These are phyloP conservation scores for Tubulanus polymorphus DNA, from an alignment of 2,888 invertebrate species.

Conservation along the genomic window DNA sequence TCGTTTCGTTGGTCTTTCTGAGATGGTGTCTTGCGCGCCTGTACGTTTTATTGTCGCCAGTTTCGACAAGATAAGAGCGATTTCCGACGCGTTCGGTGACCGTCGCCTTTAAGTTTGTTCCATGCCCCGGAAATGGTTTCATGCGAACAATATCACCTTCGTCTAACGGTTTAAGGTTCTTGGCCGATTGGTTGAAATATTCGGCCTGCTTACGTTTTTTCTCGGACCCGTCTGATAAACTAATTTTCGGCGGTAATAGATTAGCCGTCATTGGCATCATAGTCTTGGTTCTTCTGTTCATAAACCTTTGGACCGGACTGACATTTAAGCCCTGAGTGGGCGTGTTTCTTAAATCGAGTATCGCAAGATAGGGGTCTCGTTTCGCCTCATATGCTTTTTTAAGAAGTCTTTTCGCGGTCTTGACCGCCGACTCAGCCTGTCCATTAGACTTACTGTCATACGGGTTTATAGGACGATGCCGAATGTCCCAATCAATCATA, in stretches of 20 bases:
- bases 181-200: slow-evolving; percentile 2
- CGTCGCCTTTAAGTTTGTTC: not conserved
- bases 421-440: slow-evolving; percentile 6
- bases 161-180: not conserved
- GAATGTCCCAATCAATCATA: not conserved
- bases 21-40: too few species aligned
- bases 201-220: not conserved
- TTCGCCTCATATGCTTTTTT: not conserved
- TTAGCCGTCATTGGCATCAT: not conserved
- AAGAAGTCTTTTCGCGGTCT: not conserved
- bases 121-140: slow-evolving; percentile 5
- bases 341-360: slow-evolving; percentile 5
- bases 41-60: not conserved
- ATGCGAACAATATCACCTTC: slow-evolving; percentile 4
- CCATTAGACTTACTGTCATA: slow-evolving; percentile 8
- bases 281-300: not conserved
- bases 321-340: slow-evolving; percentile 2
- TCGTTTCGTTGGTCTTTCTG: too few species aligned
- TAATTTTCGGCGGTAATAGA: not conserved
- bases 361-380: slow-evolving; percentile 1
- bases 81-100: not conserved
- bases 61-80: not conserved
- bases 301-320: slow-evolving; percentile 5
- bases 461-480: slow-evolving; percentile 1
- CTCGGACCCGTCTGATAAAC: not conserved